Evolutionary conservation across 1,140 invertebrate genomes (phyloP), one percentile per base, ranked within the genome.

Genomic region (Ridgeia piscesae): DNA sequence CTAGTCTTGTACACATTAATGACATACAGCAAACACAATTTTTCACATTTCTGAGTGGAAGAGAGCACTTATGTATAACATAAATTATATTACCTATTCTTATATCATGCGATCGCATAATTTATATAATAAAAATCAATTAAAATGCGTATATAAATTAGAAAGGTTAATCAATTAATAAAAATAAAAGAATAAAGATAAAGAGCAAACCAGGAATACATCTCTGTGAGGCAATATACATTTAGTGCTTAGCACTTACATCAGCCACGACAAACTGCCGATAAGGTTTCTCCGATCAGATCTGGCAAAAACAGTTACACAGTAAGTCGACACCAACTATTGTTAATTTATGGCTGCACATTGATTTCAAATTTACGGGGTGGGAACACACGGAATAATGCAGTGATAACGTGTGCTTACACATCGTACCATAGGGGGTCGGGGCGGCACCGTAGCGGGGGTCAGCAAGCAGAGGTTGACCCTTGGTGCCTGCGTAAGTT

Each of bases 381-480:
- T 21, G 27, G 58, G 27, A 77, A 77, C 58, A 77, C 58, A 42
- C 58, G 27, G 17, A 77, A 77, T 27, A 77, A 77, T 27, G 58
- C 58, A 77, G 58, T 9, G 58, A 77, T 31, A 77, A 77, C 27
- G 17, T 77, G 11, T 21, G 58, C 58, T 77, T 77, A 77, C 58
- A 77, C 58, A 77, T 17, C 58, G 11, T 77, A 92, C 93, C 92
- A 88, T 94, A 94, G 21, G 93, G 93, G 27, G 91, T 93, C 35
- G 94, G 94, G 35, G 92, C 93, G 33, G 93, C 91, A 48, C 93
- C 93, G 93, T 93, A 93, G 31, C 93, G 93, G 35, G 93, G 93
- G 92, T 94, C 94, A 6, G 91, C 91, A n/a, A 91, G 42, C 34
- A 91, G 42, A 2, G 91, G 91, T 33, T 35, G 35, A 34, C 42